Evolutionary conservation across 92 coral and sea anemone genomes (phyloP).

Genomic region (Siderastrea radians): DNA sequence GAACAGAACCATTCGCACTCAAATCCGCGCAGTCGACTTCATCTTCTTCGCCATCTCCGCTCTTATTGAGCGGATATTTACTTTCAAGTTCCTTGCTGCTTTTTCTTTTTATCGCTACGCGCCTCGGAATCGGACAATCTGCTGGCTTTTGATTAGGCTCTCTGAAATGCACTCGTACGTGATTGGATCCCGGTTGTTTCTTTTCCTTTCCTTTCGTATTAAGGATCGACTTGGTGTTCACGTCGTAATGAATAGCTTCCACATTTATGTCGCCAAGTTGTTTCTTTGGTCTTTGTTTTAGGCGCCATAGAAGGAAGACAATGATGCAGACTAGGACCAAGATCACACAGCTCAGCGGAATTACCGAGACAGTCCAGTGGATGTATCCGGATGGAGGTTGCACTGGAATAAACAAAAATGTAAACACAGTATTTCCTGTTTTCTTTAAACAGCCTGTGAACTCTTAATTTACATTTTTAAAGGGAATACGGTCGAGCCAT

Average conservation of each 20-base stretch:
- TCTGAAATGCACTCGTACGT: constrained; percentile 14
- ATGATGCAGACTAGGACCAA: constrained; percentile 20
- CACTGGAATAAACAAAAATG: constrained; percentile 5
- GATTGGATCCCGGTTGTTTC: not conserved
- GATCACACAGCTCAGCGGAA: constrained; percentile 40
- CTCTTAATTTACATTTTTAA: too few species aligned
- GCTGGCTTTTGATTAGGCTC: not conserved
- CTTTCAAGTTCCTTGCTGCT: not conserved
- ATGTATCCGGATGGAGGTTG: constrained; percentile 31
- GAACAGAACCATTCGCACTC: too few species aligned
- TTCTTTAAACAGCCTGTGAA: too few species aligned
- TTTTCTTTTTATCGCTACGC: constrained; percentile 30
- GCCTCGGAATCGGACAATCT: constrained; percentile 10
- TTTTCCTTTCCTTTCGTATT: not conserved
- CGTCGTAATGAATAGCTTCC: constrained; percentile 5
- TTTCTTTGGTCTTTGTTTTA: constrained; percentile 10
- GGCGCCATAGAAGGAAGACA: constrained; percentile 48
- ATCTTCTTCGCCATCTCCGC: not conserved
- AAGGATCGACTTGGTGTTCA: constrained; percentile 23
- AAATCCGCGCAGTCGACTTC: not conserved
- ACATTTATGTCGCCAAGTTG: constrained; percentile 14
- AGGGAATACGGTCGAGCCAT: too few species aligned
- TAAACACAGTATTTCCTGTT: not conserved
- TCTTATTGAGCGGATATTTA: constrained; percentile 28
- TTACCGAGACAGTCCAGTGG: constrained; percentile 42